These are phyloP conservation scores for Chloropsis cyanopogon DNA, from an alignment of 2,113 vertebrate species.

Conservation along the genomic window DNA sequence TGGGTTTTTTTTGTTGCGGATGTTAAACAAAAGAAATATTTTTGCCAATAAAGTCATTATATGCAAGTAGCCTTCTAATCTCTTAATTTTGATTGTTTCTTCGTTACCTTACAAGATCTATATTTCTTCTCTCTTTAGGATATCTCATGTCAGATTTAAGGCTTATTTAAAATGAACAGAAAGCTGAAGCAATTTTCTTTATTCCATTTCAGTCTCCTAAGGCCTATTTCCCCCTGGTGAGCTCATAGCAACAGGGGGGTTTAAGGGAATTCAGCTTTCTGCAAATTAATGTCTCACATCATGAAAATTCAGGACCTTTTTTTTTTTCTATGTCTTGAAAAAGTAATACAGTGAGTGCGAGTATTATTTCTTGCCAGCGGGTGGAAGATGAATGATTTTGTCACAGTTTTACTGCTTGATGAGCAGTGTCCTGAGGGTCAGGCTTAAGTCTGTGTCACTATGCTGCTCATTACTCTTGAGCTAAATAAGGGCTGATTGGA, in stretches of 20 bases:
- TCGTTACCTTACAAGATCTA: conserved; percentile 76
- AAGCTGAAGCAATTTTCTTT: conserved; percentile 88
- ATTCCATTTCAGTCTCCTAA: conserved; percentile 86
- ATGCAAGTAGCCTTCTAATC: conserved; percentile 69
- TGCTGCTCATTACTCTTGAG: conserved; percentile 91
- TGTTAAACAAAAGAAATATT: conserved; percentile 65
- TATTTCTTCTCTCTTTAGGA: conserved; percentile 80
- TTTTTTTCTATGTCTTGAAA: conserved; percentile 74
- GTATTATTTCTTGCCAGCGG: conserved; percentile 90
- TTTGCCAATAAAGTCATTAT: conserved; percentile 43
- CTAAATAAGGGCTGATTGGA: conserved; percentile 91
- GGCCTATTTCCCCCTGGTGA: conserved; percentile 84
- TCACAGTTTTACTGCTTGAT: conserved; percentile 90
- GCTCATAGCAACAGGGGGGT: conserved; percentile 86
- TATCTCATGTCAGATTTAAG: conserved; percentile 85
- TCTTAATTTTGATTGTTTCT: conserved; percentile 80
- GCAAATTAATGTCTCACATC: conserved; percentile 89
- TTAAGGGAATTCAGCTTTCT: conserved; percentile 87
- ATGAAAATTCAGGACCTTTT: conserved; percentile 86
- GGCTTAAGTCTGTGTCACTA: conserved; percentile 90
- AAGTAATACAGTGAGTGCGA: conserved; percentile 87
- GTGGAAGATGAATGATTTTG: conserved; percentile 90
- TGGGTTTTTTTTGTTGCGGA: conserved; percentile 3
- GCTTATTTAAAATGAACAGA: conserved; percentile 88
- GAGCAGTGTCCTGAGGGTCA: conserved; percentile 89